Percentiles rank a stretch among this genome's conserved stretches.
phyloP scores from a whole-genome alignment of 2,113 vertebrate genomes.

The Anguilla japonica region DNA sequence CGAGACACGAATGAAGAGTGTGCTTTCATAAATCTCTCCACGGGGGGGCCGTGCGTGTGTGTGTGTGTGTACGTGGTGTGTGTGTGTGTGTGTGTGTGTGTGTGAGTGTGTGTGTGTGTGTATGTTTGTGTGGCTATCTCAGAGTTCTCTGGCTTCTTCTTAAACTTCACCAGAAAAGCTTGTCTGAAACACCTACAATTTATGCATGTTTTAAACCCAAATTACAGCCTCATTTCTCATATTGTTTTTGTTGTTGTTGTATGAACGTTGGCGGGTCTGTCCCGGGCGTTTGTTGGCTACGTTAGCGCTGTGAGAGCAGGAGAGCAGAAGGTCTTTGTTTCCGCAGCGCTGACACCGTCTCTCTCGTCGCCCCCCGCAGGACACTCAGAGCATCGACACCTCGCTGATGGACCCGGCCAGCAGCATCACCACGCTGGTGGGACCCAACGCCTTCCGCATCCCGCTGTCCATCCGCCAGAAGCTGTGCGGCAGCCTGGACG shows the following conservation, averaged over 20 bases:
- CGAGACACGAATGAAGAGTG: slow-evolving; percentile 12
- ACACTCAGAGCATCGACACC: slow-evolving; percentile 82
- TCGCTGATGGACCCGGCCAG: slow-evolving; percentile 86
- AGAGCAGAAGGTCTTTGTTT: background rate
- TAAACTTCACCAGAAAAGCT: background rate
- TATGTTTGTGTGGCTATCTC: background rate
- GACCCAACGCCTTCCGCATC: slow-evolving; percentile 91
- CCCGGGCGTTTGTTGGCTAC: background rate
- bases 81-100: background rate
- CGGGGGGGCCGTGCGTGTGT: background rate
- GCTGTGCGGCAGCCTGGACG: slow-evolving; percentile 94
- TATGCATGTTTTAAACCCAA: background rate
- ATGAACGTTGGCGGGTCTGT: background rate
- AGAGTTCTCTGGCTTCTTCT: background rate
- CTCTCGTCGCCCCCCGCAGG: slow-evolving; percentile 66
- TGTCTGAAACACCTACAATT: background rate
- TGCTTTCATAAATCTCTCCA: slow-evolving; percentile 11
- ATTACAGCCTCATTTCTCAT: background rate
- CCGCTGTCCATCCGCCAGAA: slow-evolving; percentile 95
- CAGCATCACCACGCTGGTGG: slow-evolving; percentile 85
- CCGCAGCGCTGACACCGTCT: background rate
- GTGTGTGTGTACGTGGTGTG: background rate
- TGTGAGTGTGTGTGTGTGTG: background rate
- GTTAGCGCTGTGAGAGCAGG: background rate
- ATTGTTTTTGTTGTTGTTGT: background rate